Evolutionary conservation across 2,888 invertebrate genomes (phyloP).

Genomic region (Smittia aterrima): DNA sequence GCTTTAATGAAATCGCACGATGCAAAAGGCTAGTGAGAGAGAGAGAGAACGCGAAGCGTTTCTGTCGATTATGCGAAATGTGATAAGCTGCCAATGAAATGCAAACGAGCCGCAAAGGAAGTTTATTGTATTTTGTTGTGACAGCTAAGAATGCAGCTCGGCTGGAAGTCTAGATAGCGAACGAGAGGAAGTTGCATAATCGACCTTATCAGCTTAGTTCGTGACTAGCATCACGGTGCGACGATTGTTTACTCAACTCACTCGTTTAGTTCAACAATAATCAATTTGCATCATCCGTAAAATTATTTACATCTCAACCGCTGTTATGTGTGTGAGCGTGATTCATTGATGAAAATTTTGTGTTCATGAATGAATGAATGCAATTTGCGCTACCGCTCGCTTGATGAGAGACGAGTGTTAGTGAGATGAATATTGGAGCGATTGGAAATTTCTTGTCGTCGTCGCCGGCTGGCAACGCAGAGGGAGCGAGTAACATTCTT

Average conservation of each 20-base stretch:
- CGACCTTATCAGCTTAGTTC: not conserved
- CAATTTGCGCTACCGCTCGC: not conserved
- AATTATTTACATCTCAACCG: not conserved
- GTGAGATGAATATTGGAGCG: not conserved
- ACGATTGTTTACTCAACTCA: not conserved
- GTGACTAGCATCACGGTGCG: not conserved
- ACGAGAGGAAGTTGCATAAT: not conserved
- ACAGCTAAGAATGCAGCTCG: not conserved
- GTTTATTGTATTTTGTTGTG: not conserved
- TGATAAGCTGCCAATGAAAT: constrained; percentile 15
- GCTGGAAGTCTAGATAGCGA: not conserved
- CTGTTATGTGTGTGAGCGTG: not conserved
- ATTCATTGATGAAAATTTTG: not conserved
- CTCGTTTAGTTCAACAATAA: not conserved
- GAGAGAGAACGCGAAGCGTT: not conserved
- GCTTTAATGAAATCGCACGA: not conserved
- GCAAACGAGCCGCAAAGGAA: constrained; percentile 1
- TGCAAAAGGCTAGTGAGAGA: not conserved
- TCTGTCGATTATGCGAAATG: constrained; percentile 1
- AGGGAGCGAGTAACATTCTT: no score
- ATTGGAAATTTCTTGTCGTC: not conserved
- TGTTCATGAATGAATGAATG: not conserved
- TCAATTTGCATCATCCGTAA: constrained; percentile 12
- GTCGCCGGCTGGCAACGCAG: not conserved
- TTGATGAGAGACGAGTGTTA: not conserved